Percentiles rank a stretch among this genome's conserved stretches.
Evolutionary conservation across 2,888 invertebrate species (phyloP).

Genomic region (Scaptomyza cyrtandrae): DNA sequence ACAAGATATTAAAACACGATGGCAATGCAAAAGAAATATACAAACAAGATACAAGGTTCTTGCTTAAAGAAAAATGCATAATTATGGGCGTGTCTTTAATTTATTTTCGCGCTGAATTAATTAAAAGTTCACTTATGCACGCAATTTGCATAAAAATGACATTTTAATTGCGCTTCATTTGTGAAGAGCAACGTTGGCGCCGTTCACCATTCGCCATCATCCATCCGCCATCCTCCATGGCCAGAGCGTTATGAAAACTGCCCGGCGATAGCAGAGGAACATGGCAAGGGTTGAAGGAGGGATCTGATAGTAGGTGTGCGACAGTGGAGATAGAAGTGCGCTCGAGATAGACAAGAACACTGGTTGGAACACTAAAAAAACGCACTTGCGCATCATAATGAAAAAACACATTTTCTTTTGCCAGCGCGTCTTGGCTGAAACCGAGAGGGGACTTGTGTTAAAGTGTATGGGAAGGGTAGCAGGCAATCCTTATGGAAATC

Average conservation of each 20-base stretch:
- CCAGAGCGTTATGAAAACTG: slow-evolving; percentile 63
- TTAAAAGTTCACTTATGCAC: slow-evolving; percentile 82
- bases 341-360: slow-evolving; percentile 73
- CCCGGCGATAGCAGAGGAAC: slow-evolving; percentile 20
- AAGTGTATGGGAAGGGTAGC: background rate
- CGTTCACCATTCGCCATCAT: slow-evolving; percentile 7
- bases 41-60: too few species aligned
- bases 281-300: background rate
- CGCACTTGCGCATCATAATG: slow-evolving; percentile 73
- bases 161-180: slow-evolving; percentile 81
- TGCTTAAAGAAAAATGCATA: slow-evolving; percentile 53
- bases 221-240: slow-evolving; percentile 20
- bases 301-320: background rate
- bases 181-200: slow-evolving; percentile 51
- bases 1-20: slow-evolving; percentile 12
- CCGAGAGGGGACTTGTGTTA: background rate
- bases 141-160: slow-evolving; percentile 79
- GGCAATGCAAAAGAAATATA: too few species aligned
- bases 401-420: slow-evolving; percentile 69
- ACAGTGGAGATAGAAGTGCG: slow-evolving; percentile 47
- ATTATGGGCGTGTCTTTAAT: slow-evolving; percentile 72
- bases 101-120: slow-evolving; percentile 77
- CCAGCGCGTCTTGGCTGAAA: slow-evolving; percentile 2
- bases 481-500: slow-evolving; percentile 35
- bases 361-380: slow-evolving; percentile 59